Evolutionary conservation across 2,888 invertebrate genomes (phyloP), one percentile per base, ranked within the genome.

Genomic region (Coenonympha glycerion): DNA sequence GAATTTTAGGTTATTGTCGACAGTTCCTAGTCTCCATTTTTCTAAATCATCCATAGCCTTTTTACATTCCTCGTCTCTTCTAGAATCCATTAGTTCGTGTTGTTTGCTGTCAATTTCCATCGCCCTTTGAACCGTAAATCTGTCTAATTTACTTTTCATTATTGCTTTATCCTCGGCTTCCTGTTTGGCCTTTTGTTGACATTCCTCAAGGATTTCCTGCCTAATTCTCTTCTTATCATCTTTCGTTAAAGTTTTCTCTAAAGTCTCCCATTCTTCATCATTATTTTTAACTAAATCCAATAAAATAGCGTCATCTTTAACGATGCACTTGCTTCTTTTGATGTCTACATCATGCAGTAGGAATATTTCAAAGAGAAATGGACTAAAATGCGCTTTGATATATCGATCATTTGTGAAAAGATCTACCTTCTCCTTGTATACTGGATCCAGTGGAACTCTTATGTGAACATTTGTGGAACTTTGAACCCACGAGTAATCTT

Each of bases 401-500:
- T 93, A 95, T 56, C 89, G 87, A 53, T 91, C 89, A 0, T 91
- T 88, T 0, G 91, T 91, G 61, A 93, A 90, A 34, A 95, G 72
- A 70, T 94, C 92, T 0, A 92, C 89, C 70, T 92, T 92, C 49
- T 89, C 90, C 21, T 88, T 82, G 60, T 85, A 88, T 0, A 89
- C 87, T 4, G 90, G 90, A 64, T 88, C 91, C 42, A 93, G 68
- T 3, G 93, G 92, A 21, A 94, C 89, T 58, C 88, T 87, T 48
- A 95, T 87, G 53, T 90, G 88, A 6, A 95, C 65, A 28, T 76
- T 77, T 30, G 84, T 83, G 9, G 85, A 78, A 1, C 91, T 91
- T 84, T 95, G 93, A 30, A 90, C 90, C 95, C 95, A 95, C 28
- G 88, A 89, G 66, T 88, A 92, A 80, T 94, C 91, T 80, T 92